Conservation (phyloP, 1,140 invertebrate genomes). For the Sycophila sp. region DNA sequence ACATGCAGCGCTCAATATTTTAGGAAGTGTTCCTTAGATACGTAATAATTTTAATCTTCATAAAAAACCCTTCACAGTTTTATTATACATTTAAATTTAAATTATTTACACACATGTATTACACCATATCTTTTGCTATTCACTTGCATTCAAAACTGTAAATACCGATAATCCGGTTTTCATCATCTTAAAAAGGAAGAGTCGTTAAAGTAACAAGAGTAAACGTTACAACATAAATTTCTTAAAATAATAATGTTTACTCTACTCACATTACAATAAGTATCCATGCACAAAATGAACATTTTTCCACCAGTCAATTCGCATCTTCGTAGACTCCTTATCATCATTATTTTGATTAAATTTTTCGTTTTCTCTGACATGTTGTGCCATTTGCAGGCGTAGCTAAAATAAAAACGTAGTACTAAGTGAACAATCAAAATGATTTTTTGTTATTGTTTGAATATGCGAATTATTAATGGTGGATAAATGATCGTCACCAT, state of each 20-base stretch:
- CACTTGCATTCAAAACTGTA: background rate
- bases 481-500: no score
- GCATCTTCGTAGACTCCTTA: background rate
- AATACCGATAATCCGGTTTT: background rate
- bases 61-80: no score
- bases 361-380: background rate
- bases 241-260: background rate
- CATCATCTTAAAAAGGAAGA: background rate
- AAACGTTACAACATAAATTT: no score
- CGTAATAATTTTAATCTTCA: no score
- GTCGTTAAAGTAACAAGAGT: no score
- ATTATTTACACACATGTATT: no score
- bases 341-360: slow-evolving; percentile 5
- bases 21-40: no score
- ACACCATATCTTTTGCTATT: no score
- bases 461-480: no score
- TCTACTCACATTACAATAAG: background rate
- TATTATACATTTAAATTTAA: no score
- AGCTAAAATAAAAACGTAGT: background rate
- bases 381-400: slow-evolving; percentile 18
- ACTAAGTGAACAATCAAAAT: background rate
- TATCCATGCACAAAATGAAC: slow-evolving; percentile 17
- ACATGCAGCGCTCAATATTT: no score
- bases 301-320: slow-evolving; percentile 18
- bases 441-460: slow-evolving; percentile 13